phyloP scores from a whole-genome alignment of 1,140 invertebrate genomes.

The Drosophila athabasca region DNA sequence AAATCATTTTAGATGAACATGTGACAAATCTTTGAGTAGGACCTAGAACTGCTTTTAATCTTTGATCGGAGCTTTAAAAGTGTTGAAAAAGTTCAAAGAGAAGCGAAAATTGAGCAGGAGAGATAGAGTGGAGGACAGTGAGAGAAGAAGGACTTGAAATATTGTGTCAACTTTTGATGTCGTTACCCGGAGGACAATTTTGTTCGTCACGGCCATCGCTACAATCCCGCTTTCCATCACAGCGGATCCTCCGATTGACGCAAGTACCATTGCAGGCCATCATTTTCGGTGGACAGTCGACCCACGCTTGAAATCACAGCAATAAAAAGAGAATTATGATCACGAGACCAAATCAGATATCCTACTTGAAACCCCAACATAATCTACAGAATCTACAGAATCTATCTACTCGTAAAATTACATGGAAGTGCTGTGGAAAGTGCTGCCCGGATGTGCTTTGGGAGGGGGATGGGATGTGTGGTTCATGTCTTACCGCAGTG shows the following conservation, averaged over 20 bases:
- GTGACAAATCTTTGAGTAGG: too few relatives aligned
- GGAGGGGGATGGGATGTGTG: background rate
- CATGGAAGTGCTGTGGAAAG: background rate
- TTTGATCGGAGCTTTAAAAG: too few relatives aligned
- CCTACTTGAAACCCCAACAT: background rate
- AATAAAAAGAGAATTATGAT: conserved; percentile 9
- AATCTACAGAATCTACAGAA: background rate
- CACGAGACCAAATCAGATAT: background rate
- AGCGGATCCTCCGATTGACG: conserved; percentile 80
- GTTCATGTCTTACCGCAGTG: conserved; percentile 84
- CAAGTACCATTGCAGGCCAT: conserved; percentile 63
- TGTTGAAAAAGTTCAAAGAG: too few relatives aligned
- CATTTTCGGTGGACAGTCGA: conserved; percentile 22
- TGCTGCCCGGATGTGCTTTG: background rate
- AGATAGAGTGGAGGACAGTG: background rate
- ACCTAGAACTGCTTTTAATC: too few relatives aligned
- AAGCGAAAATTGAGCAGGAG: too few relatives aligned
- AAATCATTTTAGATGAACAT: too few relatives aligned
- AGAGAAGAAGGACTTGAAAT: background rate
- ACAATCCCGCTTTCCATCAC: conserved; percentile 89
- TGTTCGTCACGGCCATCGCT: conserved; percentile 89
- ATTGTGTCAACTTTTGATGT: background rate
- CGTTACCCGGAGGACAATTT: conserved; percentile 85
- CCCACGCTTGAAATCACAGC: conserved; percentile 37
- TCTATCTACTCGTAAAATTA: conserved; percentile 11